Evolutionary conservation across 2,113 vertebrate genomes (phyloP).

Genomic region (Numida meleagris): DNA sequence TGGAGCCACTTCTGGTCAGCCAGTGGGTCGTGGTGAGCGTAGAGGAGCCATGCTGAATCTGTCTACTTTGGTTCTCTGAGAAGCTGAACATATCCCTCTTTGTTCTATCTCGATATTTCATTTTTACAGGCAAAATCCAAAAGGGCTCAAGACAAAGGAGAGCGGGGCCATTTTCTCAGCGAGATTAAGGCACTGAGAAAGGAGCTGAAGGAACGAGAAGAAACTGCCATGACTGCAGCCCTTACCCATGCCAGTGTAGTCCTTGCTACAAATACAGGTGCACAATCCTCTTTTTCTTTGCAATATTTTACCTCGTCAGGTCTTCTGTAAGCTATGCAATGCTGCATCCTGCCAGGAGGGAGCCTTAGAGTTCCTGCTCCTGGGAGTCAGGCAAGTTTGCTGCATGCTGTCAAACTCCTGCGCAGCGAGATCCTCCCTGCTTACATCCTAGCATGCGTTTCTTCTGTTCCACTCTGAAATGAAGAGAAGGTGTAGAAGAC

Average conservation of each 20-base stretch:
- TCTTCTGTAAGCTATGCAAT: neutral
- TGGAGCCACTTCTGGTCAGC: neutral
- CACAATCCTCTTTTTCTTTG: neutral
- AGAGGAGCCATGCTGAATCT: neutral
- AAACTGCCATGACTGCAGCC: conserved; percentile 83
- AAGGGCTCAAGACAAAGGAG: conserved; percentile 83
- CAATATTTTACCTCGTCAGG: neutral
- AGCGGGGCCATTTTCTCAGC: conserved; percentile 74
- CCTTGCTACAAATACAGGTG: conserved; percentile 93
- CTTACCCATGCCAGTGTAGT: conserved; percentile 83
- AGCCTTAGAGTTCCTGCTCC: neutral
- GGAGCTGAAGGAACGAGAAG: conserved; percentile 89
- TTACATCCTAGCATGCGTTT: neutral
- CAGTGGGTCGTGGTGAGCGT: fast-evolving
- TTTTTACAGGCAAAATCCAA: conserved; percentile 79
- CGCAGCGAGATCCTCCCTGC: neutral
- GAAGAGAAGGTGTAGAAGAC: neutral
- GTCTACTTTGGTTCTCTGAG: neutral
- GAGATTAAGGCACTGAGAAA: conserved; percentile 87
- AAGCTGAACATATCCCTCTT: neutral
- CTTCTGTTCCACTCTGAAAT: neutral
- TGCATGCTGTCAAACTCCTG: neutral
- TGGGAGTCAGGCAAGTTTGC: neutral
- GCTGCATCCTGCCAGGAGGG: neutral
- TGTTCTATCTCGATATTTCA: neutral